Evolutionary conservation across 2,888 invertebrate genomes (phyloP), one percentile per base, ranked within the genome.

Genomic region (Podabrus alpinus): DNA sequence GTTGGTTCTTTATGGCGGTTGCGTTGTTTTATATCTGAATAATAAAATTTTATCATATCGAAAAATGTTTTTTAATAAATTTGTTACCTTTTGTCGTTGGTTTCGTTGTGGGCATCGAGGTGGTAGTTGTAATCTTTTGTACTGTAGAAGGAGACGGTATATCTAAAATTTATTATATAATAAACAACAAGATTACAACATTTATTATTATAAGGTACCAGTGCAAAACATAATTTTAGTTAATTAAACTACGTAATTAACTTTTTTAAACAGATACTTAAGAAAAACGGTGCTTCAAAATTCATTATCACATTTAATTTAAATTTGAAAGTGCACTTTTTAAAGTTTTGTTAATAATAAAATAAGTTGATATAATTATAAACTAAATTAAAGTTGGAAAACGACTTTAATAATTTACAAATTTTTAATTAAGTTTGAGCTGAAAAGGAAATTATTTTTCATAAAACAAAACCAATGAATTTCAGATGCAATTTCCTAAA

Each of bases 121-220:
- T 81, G 2, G 83, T 82, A 64, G 84, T 83, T 67, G 81, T 80
- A 75, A 81, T 80, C 77, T 80, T 82, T 70, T 78, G 74, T 69
- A 75, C 75, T 24, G 85, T 85, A n/a, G 85, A 84, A 61, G 85
- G 85, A 66, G 84, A 82, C 66, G 85, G 84, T 71, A 85, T 84
- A 78, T 85, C 85, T 85, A 78, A 59, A 84, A 76, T 64, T 64
- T 15, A 45, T 45, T 45, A 45, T 45, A 45, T 45, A 45, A 45
- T 45, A 45, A 45, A 45, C 45, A 45, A 45, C 45, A 45, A 45
- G 45, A 45, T 45, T 45, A 45, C 45, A 45, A 45, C 45, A 45
- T 45, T 45, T 45, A 45, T 45, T 45, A 45, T 45, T 45, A 45
- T 45, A 45, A 45, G 45, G 45, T 45, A 45, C 45, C 45, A 45